Evolutionary conservation across 2,113 vertebrate genomes (phyloP).

Genomic region (Caretta caretta): DNA sequence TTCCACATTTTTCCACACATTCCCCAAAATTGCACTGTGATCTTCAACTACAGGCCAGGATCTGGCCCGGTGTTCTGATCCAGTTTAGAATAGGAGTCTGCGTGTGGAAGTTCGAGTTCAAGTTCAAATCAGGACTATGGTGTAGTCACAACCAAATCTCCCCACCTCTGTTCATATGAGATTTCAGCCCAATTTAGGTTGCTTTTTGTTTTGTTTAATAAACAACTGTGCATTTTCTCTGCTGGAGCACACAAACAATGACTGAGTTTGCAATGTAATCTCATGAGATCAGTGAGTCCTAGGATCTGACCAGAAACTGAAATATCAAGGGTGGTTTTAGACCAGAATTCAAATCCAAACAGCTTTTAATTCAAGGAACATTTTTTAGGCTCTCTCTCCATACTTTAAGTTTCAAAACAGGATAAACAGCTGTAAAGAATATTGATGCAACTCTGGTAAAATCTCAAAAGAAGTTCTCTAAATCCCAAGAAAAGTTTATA

Average conservation of each 20-base stretch:
- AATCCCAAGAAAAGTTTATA: not conserved
- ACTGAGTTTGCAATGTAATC: not conserved
- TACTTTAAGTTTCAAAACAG: not conserved
- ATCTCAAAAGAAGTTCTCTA: not conserved
- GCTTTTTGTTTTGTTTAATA: not conserved
- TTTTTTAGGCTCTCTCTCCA: not conserved
- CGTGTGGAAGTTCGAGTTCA: not conserved
- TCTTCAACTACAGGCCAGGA: not conserved
- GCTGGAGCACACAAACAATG: not conserved
- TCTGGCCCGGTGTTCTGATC: not conserved
- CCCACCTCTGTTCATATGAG: not conserved
- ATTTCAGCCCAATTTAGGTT: not conserved
- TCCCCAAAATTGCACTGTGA: not conserved
- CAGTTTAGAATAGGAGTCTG: not conserved
- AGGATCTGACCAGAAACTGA: not conserved
- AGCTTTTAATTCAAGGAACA: not conserved
- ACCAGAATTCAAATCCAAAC: not conserved
- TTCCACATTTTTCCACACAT: not conserved
- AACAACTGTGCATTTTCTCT: not conserved
- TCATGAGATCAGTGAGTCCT: not conserved
- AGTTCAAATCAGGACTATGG: not conserved
- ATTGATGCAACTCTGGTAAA: not conserved
- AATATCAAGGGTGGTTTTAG: not conserved
- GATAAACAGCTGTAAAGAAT: not conserved
- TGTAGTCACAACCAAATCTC: not conserved